phyloP scores from a whole-genome alignment of 2,797 vertebrate species.

The Pseudocheirus occidentalis region DNA sequence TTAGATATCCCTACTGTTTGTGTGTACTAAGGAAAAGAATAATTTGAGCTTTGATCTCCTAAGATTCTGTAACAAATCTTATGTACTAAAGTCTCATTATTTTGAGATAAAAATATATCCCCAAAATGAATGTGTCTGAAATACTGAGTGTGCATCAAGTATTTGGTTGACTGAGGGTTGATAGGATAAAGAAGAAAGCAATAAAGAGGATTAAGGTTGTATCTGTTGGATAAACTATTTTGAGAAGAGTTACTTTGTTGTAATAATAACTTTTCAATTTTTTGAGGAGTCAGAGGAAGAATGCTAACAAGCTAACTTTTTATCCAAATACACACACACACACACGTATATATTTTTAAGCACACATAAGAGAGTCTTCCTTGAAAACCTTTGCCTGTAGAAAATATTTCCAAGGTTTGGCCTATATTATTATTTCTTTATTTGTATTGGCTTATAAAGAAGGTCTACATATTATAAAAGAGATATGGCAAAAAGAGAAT shows the following conservation, averaged over 20 bases:
- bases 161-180: neutral
- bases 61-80: neutral
- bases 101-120: neutral
- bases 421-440: neutral
- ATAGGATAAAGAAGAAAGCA: neutral
- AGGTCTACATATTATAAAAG: constrained; percentile 16
- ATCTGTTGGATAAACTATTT: neutral
- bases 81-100: neutral
- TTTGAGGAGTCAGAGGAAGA: neutral
- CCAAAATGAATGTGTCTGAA: constrained; percentile 8
- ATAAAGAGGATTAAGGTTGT: neutral
- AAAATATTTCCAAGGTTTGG: constrained; percentile 8
- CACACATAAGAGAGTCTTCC: neutral
- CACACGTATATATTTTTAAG: neutral
- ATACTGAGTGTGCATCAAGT: neutral
- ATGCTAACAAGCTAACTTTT: neutral
- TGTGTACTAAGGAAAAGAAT: neutral
- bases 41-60: neutral
- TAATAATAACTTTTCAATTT: neutral
- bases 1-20: constrained; percentile 20
- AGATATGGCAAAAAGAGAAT: neutral
- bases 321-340: neutral
- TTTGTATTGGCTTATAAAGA: neutral
- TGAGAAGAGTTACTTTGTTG: neutral
- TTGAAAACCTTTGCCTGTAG: neutral